Conservation (phyloP, 2,113 vertebrate genomes). For the Pogonocichla stellata region DNA sequence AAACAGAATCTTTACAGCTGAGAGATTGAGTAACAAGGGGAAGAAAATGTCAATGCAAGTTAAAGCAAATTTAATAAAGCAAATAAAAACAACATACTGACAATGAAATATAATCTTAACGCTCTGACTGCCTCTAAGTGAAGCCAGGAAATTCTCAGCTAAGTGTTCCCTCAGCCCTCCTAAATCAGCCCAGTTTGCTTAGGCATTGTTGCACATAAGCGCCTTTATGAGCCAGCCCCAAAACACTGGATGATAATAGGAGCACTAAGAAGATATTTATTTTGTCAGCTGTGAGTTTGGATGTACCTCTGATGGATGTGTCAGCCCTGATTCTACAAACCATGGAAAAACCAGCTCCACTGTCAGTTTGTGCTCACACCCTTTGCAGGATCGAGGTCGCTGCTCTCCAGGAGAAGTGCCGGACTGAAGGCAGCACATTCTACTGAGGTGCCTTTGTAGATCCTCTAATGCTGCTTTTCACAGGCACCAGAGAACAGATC, state of each 20-base stretch:
- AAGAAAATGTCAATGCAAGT: constrained; percentile 59
- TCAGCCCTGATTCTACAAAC: not conserved
- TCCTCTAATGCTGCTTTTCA: not conserved
- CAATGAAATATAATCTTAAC: constrained; percentile 53
- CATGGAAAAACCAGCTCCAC: not conserved
- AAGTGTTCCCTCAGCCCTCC: constrained; percentile 57
- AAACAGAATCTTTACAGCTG: constrained; percentile 6
- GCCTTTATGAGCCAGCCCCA: constrained; percentile 53
- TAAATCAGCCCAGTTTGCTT: constrained; percentile 64
- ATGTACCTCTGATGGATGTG: not conserved
- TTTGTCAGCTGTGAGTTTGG: constrained; percentile 22
- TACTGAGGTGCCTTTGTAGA: not conserved
- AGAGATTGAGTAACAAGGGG: constrained; percentile 34
- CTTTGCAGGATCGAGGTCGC: not conserved
- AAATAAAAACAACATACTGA: constrained; percentile 58
- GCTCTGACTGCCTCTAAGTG: constrained; percentile 34
- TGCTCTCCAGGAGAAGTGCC: not conserved
- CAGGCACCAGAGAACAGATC: not conserved
- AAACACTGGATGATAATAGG: constrained; percentile 63
- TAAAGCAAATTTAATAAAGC: constrained; percentile 69
- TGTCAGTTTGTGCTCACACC: not conserved
- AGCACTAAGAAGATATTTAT: constrained; percentile 46
- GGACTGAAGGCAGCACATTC: not conserved
- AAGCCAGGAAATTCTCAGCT: constrained; percentile 53
- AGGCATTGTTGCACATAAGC: constrained; percentile 56